These are phyloP conservation scores for Tanypteryx hageni DNA, from an alignment of 2,888 invertebrate genomes.

Conservation along the genomic window DNA sequence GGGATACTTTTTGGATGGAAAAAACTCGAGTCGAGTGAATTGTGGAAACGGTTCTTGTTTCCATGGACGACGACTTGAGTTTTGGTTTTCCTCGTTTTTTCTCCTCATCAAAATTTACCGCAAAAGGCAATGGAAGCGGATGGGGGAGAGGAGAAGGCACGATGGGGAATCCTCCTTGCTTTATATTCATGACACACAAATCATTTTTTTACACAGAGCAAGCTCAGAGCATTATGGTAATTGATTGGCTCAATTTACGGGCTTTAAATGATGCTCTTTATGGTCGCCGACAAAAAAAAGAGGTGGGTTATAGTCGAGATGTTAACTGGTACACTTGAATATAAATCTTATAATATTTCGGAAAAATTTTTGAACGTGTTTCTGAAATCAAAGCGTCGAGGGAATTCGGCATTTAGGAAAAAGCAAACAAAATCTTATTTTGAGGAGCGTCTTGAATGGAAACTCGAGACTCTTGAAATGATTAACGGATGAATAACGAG, in stretches of 20 bases:
- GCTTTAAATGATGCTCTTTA: not conserved
- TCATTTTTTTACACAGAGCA: not conserved
- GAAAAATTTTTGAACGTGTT: too few relatives aligned
- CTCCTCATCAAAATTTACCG: not conserved
- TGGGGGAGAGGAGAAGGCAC: too few relatives aligned
- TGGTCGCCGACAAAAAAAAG: too few relatives aligned
- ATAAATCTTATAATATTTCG: not conserved
- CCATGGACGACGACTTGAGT: not conserved
- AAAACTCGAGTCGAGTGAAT: slow-evolving; percentile 16
- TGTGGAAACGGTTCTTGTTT: not conserved
- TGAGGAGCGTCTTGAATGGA: too few relatives aligned
- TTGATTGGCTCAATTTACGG: not conserved
- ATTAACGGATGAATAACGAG: too few relatives aligned
- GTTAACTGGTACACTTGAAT: not conserved
- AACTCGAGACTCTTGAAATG: too few relatives aligned
- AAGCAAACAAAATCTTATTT: too few relatives aligned
- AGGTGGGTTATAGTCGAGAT: not conserved
- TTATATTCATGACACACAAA: not conserved
- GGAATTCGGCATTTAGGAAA: not conserved
- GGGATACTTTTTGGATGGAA: slow-evolving; percentile 10
- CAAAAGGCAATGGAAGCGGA: too few relatives aligned
- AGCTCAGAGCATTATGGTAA: not conserved
- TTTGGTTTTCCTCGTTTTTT: not conserved
- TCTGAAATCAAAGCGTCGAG: not conserved
- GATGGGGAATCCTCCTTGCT: not conserved